phyloP scores from a whole-genome alignment of 2,113 vertebrate genomes.

The Saimiri boliviensis region DNA sequence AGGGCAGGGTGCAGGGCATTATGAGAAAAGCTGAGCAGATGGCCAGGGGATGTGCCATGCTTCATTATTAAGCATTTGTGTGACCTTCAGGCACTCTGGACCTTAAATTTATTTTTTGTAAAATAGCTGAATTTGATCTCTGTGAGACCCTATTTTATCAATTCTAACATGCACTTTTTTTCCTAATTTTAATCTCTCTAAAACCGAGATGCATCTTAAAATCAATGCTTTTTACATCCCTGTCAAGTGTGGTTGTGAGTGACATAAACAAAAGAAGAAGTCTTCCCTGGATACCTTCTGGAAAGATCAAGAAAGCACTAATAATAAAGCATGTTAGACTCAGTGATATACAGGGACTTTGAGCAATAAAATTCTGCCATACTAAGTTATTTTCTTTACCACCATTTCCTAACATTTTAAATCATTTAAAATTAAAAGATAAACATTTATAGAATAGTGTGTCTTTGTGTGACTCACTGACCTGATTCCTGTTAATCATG shows the following conservation, averaged over 20 bases:
- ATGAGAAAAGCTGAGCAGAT: conserved; percentile 50
- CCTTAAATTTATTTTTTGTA: conserved; percentile 42
- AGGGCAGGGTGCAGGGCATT: neutral
- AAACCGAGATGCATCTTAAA: neutral
- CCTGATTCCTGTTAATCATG: neutral
- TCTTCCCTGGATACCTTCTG: neutral
- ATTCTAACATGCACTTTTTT: neutral
- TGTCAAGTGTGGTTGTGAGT: neutral
- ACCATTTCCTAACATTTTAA: neutral
- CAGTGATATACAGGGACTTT: neutral
- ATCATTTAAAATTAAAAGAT: neutral
- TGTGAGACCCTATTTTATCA: neutral
- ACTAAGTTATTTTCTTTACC: conserved; percentile 27
- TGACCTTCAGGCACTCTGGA: conserved; percentile 10
- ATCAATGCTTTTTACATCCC: neutral
- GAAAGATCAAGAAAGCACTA: neutral
- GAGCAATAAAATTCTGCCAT: neutral
- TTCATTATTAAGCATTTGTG: conserved; percentile 40
- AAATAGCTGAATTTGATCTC: conserved; percentile 30
- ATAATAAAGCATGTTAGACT: conserved; percentile 11
- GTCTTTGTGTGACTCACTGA: neutral
- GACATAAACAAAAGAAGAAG: conserved; percentile 44
- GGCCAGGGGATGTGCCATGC: neutral
- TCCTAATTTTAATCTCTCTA: conserved; percentile 14
- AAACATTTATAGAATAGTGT: neutral